These are phyloP conservation scores for Denticeps clupeoides DNA, from an alignment of 2,797 vertebrate genomes.

Conservation along the genomic window DNA sequence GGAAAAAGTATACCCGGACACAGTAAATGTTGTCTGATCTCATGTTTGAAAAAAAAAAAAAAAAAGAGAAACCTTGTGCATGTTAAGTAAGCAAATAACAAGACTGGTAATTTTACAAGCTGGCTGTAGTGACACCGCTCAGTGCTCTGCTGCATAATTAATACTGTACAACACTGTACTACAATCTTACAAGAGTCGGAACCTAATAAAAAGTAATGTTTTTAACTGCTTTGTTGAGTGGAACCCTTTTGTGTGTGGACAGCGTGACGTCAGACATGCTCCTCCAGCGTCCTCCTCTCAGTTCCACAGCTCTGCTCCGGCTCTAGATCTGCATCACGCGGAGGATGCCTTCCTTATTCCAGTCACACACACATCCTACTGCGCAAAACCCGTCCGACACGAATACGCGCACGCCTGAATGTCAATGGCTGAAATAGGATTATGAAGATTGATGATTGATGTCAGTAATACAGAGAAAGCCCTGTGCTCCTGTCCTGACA, in stretches of 20 bases:
- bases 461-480: conserved; percentile 52
- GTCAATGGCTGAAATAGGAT: conserved; percentile 37
- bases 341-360: conserved; percentile 2
- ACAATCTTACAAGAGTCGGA: conserved; percentile 22
- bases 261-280: conserved; percentile 13
- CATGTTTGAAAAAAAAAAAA: background rate
- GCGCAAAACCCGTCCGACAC: background rate
- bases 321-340: too few relatives aligned
- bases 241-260: conserved; percentile 9
- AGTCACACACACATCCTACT: conserved; percentile 1
- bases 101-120: conserved; percentile 25
- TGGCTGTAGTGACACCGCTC: conserved; percentile 33
- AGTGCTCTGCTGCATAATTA: conserved; percentile 32
- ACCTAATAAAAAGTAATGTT: conserved; percentile 41
- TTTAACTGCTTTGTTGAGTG: conserved; percentile 35
- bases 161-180: conserved; percentile 16
- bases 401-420: conserved; percentile 11
- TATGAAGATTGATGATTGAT: conserved; percentile 43
- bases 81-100: conserved; percentile 15
- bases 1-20: background rate
- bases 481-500: conserved; percentile 40
- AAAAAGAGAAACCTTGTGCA: conserved; percentile 1
- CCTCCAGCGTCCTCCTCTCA: conserved; percentile 6
- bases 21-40: background rate
- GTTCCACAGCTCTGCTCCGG: too few relatives aligned